Evolutionary conservation across 2,888 invertebrate genomes (phyloP).

Genomic region (Belgica antarctica): DNA sequence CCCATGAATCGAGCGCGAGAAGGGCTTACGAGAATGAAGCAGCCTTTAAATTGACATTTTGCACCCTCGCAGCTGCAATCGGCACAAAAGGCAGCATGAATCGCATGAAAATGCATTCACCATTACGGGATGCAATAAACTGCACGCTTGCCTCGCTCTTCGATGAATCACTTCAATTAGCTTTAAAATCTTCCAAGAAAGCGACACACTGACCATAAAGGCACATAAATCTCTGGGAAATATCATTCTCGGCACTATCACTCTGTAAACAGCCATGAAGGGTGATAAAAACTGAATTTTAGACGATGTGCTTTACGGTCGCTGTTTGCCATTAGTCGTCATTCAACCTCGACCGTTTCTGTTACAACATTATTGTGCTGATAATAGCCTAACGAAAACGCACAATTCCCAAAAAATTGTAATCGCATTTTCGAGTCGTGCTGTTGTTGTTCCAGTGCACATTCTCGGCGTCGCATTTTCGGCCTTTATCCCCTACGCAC

Average conservation of each 20-base stretch:
- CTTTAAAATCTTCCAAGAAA: slow-evolving; percentile 22
- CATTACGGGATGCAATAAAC: slow-evolving; percentile 21
- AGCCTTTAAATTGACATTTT: background rate
- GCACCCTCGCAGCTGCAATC: slow-evolving; percentile 39
- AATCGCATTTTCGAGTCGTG: slow-evolving; percentile 3
- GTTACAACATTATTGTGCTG: slow-evolving; percentile 8
- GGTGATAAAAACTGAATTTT: no score
- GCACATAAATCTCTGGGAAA: slow-evolving; percentile 2
- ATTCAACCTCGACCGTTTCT: background rate
- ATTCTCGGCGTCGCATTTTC: slow-evolving; percentile 11
- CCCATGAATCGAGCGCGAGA: slow-evolving; percentile 12
- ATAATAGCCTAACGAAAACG: slow-evolving; percentile 2
- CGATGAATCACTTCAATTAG: slow-evolving; percentile 14
- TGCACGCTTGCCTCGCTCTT: background rate
- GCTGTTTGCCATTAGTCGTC: slow-evolving; percentile 25
- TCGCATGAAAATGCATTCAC: slow-evolving; percentile 12
- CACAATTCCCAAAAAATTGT: background rate
- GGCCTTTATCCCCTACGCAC: slow-evolving; percentile 1
- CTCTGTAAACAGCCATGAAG: slow-evolving; percentile 7
- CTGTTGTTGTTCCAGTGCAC: no score
- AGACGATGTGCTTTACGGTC: slow-evolving; percentile 5
- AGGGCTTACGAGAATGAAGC: background rate
- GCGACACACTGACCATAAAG: slow-evolving; percentile 6
- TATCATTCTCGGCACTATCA: slow-evolving; percentile 5
- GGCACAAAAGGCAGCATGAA: background rate